Evolutionary conservation across 2,113 vertebrate genomes (phyloP).

Genomic region (Brachirus orientalis): DNA sequence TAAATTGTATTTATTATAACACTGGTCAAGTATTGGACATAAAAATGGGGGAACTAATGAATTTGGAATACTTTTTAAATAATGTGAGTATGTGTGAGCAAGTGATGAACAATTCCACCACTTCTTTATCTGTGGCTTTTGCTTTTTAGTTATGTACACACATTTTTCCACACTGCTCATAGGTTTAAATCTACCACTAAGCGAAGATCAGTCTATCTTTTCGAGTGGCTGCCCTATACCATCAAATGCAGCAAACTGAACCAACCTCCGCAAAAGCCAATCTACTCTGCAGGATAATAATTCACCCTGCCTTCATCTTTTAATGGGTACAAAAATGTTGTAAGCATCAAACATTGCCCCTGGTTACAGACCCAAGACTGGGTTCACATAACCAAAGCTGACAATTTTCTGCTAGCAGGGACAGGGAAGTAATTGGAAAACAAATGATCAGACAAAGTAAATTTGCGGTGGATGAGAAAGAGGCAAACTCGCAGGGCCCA

Average conservation of each 20-base stretch:
- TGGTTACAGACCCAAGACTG: conserved; percentile 60
- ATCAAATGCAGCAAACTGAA: conserved; percentile 25
- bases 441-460: conserved; percentile 77
- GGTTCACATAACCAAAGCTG: conserved; percentile 70
- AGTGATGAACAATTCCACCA: background rate
- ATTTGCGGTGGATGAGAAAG: conserved; percentile 65
- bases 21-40: conserved; percentile 14
- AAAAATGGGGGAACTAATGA: conserved; percentile 2
- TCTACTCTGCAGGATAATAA: conserved; percentile 58
- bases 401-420: conserved; percentile 71
- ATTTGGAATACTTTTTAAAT: too few relatives aligned
- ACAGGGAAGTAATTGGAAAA: conserved; percentile 76
- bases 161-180: background rate
- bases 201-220: conserved; percentile 22
- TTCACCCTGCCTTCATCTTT: conserved; percentile 64
- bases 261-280: conserved; percentile 50
- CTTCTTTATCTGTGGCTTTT: conserved; percentile 15
- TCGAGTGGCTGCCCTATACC: conserved; percentile 16
- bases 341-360: conserved; percentile 62
- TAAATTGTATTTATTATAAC: conserved; percentile 31
- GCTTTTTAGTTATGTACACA: background rate
- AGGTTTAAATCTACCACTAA: conserved; percentile 3
- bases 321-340: conserved; percentile 68
- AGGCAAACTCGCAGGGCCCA: conserved; percentile 21
- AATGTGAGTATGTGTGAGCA: background rate